Conservation (phyloP, 2,113 vertebrate genomes). For the Balaeniceps rex region DNA sequence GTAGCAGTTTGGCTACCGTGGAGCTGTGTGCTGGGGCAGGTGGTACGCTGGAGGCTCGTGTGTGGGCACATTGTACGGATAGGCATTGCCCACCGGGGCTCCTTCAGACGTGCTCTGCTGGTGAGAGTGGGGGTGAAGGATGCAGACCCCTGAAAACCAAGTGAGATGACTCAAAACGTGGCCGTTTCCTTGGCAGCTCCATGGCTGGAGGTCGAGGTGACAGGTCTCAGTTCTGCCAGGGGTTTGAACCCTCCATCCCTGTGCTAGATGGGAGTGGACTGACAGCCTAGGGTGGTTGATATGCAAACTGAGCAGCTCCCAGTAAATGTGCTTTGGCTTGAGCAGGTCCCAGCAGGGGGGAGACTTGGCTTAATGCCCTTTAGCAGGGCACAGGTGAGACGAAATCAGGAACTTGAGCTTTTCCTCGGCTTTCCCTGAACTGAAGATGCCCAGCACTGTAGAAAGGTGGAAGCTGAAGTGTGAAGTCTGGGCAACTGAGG, state of each 20-base stretch:
- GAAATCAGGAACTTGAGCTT: neutral
- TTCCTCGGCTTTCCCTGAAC: neutral
- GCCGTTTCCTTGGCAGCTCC: neutral
- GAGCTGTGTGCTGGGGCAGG: neutral
- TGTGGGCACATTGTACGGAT: neutral
- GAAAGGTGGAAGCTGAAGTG: neutral
- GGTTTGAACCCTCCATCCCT: neutral
- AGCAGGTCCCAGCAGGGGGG: neutral
- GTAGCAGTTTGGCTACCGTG: rapidly evolving
- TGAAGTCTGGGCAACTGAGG: neutral
- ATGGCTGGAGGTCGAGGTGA: neutral
- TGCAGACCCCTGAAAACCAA: neutral
- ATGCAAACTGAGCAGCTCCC: neutral
- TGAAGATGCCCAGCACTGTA: neutral
- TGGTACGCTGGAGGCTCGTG: rapidly evolving
- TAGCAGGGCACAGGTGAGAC: neutral
- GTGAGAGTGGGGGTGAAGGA: neutral
- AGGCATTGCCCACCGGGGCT: neutral
- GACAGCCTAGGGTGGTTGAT: neutral
- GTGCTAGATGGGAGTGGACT: neutral
- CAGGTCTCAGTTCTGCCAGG: neutral
- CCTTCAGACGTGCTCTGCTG: neutral
- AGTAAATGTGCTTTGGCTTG: neutral
- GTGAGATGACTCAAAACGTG: neutral
- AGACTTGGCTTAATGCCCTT: neutral